Conservation (phyloP, 1,140 invertebrate species). For the Homalodisca vitripennis region DNA sequence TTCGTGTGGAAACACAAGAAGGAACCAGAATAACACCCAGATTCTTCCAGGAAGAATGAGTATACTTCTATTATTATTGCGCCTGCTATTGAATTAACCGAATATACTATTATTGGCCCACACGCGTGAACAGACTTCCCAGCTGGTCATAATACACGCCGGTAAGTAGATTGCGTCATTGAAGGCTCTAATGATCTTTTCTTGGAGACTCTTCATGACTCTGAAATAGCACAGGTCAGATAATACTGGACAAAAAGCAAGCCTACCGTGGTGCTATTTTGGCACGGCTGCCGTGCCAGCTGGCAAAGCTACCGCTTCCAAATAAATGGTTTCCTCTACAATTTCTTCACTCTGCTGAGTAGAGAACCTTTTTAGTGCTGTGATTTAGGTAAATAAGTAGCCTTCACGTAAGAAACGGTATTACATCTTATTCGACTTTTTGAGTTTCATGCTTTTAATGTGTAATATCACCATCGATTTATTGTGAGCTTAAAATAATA, state of each 20-base stretch:
- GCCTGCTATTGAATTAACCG: background rate
- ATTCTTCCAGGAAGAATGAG: background rate
- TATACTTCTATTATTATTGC: background rate
- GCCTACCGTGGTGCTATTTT: background rate
- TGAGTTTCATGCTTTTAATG: no score
- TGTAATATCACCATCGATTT: no score
- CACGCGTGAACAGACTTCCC: background rate
- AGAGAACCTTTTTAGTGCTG: no score
- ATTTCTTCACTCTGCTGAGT: constrained; percentile 1
- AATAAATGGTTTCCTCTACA: constrained; percentile 9
- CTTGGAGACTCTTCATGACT: background rate
- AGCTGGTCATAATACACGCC: background rate
- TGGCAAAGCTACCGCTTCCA: background rate
- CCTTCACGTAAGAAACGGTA: no score
- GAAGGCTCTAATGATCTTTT: background rate
- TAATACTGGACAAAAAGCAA: constrained; percentile 13
- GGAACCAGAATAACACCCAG: no score
- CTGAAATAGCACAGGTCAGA: constrained; percentile 8
- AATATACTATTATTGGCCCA: background rate
- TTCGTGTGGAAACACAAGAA: no score
- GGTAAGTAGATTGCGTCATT: background rate
- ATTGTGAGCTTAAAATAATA: no score
- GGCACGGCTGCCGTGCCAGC: background rate
- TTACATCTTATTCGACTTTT: no score
- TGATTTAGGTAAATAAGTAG: no score